Conservation (phyloP, 1,140 invertebrate species). For the Sitobion miscanthi region DNA sequence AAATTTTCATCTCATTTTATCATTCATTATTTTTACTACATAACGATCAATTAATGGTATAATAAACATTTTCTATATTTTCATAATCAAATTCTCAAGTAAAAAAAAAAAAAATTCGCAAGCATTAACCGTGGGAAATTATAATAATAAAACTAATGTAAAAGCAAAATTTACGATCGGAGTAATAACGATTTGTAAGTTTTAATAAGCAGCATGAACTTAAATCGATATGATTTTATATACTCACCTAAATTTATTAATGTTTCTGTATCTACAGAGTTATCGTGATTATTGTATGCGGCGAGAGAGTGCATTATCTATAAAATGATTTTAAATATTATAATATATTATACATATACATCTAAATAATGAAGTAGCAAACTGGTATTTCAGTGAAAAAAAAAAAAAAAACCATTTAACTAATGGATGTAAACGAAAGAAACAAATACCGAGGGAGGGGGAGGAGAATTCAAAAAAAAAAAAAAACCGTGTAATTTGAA, state of each 20-base stretch:
- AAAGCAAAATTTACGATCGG: background rate
- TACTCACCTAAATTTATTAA: background rate
- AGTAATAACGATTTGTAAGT: background rate
- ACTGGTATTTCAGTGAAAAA: background rate
- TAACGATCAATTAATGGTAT: background rate
- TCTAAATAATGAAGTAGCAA: background rate
- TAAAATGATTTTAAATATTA: background rate
- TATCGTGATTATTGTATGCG: background rate
- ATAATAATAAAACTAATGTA: background rate
- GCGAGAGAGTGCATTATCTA: background rate
- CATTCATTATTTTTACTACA: background rate
- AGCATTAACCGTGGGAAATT: background rate
- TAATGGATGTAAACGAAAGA: background rate
- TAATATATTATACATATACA: background rate
- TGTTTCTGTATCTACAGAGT: background rate
- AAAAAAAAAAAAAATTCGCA: background rate
- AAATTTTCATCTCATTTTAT: background rate
- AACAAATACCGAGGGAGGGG: background rate
- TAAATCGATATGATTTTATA: background rate
- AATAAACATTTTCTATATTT: background rate
- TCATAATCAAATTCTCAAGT: background rate
- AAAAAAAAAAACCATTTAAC: background rate
- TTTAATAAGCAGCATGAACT: background rate
- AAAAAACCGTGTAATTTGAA: background rate
- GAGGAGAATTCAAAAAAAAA: background rate